Percentiles rank a stretch among this genome's conserved stretches.
phyloP scores from a whole-genome alignment of 2,888 invertebrate species.

The Pseudanteris insignis region DNA sequence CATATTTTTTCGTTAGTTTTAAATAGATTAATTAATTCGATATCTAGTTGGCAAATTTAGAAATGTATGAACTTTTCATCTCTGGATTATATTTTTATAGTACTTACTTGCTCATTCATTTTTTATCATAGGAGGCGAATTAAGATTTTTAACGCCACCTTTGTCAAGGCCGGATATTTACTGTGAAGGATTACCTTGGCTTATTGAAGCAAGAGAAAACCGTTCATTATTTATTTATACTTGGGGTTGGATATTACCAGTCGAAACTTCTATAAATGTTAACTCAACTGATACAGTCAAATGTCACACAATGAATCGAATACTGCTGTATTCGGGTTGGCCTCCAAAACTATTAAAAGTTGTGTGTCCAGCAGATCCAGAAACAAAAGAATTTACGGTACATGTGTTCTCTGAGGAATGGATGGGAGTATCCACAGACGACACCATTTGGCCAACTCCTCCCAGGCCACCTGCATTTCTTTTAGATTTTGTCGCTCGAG shows the following conservation, averaged over 20 bases:
- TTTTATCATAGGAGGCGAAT: slow-evolving; percentile 72
- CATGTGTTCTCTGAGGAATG: slow-evolving; percentile 86
- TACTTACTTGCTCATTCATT: too few relatives aligned
- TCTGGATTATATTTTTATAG: too few relatives aligned
- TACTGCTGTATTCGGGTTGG: slow-evolving; percentile 82
- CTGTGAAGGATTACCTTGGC: slow-evolving; percentile 81
- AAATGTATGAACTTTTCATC: too few relatives aligned
- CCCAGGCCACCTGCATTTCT: slow-evolving; percentile 72
- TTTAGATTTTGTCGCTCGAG: slow-evolving; percentile 76
- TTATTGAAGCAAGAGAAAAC: slow-evolving; percentile 81
- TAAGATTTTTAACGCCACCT: slow-evolving; percentile 74
- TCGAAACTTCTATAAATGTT: slow-evolving; percentile 69
- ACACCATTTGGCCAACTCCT: slow-evolving; percentile 55
- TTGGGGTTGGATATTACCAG: slow-evolving; percentile 81
- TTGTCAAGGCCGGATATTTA: slow-evolving; percentile 72
- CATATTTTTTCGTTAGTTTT: too few relatives aligned
- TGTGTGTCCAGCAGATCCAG: slow-evolving; percentile 78
- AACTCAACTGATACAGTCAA: slow-evolving; percentile 59
- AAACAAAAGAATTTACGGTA: slow-evolving; percentile 74
- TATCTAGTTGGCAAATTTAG: too few relatives aligned
- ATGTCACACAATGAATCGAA: slow-evolving; percentile 81
- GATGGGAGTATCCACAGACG: slow-evolving; percentile 68
- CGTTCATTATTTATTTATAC: slow-evolving; percentile 83
- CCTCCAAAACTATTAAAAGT: slow-evolving; percentile 70
- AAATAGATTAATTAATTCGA: too few relatives aligned